Conservation (phyloP, 2,113 vertebrate species). For the Willisornis vidua region DNA sequence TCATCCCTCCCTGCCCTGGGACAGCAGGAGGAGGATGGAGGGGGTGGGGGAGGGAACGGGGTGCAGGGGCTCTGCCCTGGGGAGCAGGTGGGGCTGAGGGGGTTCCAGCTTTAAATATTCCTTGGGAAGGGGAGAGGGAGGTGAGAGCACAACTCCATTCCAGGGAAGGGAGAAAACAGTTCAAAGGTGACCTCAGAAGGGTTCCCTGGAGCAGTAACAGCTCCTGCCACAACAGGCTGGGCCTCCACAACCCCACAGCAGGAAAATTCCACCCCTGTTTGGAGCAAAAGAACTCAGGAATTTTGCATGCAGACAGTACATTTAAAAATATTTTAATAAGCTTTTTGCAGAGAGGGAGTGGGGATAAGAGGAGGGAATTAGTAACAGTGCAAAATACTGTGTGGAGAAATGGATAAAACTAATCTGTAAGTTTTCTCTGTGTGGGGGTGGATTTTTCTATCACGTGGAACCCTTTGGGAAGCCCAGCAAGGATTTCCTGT, state of each 20-base stretch:
- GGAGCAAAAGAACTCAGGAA: not conserved
- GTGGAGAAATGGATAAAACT: constrained; percentile 61
- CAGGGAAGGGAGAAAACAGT: not conserved
- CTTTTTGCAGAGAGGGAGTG: constrained; percentile 69
- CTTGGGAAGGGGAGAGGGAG: not conserved
- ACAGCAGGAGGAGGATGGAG: not conserved
- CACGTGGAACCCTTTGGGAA: constrained; percentile 45
- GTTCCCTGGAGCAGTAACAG: too few species aligned
- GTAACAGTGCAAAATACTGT: constrained; percentile 79
- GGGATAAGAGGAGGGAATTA: constrained; percentile 39
- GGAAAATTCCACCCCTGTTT: not conserved
- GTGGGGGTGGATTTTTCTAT: not conserved
- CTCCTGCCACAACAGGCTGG: accelerated
- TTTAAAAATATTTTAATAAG: constrained; percentile 82
- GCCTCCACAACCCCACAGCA: not conserved
- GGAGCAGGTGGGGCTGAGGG: too few species aligned
- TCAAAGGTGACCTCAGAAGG: not conserved
- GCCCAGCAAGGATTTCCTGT: constrained; percentile 1
- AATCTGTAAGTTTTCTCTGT: not conserved
- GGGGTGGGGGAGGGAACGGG: not conserved
- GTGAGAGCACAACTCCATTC: not conserved
- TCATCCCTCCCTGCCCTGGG: not conserved
- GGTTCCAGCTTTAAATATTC: not conserved
- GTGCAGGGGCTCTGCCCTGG: not conserved
- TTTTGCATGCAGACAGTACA: constrained; percentile 17